Conservation (phyloP, 1,140 invertebrate species). For the Macrobrachium rosenbergii region DNA sequence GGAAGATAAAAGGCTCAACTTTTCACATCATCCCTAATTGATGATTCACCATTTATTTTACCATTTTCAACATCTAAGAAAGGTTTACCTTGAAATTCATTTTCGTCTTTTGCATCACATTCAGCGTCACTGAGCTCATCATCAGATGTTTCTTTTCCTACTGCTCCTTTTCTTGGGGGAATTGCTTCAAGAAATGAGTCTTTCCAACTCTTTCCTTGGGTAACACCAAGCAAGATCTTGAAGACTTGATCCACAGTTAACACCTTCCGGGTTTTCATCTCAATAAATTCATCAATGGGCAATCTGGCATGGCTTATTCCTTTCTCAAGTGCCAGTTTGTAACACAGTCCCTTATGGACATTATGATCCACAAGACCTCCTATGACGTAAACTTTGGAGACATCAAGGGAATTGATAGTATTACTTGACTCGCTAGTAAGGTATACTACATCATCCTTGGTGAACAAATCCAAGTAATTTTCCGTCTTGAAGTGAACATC, state of each 20-base stretch:
- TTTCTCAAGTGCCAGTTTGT: slow-evolving; percentile 83
- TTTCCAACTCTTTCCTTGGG: slow-evolving; percentile 86
- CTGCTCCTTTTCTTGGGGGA: slow-evolving; percentile 82
- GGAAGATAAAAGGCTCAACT: too few relatives aligned
- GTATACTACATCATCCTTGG: slow-evolving; percentile 87
- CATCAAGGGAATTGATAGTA: slow-evolving; percentile 82
- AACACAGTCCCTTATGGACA: slow-evolving; percentile 91
- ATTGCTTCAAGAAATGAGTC: slow-evolving; percentile 86
- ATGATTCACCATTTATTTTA: too few relatives aligned
- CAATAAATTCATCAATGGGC: slow-evolving; percentile 90
- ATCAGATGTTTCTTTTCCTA: slow-evolving; percentile 67
- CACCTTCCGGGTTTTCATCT: slow-evolving; percentile 94
- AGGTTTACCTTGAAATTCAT: too few relatives aligned
- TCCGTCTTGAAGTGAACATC: slow-evolving; percentile 84
- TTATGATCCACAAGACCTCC: slow-evolving; percentile 98
- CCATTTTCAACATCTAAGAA: too few relatives aligned
- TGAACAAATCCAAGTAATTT: slow-evolving; percentile 79
- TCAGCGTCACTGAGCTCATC: too few relatives aligned
- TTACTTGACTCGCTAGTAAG: slow-evolving; percentile 95
- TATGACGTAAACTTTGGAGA: slow-evolving; percentile 90
- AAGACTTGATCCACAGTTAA: slow-evolving; percentile 98
- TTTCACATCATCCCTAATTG: too few relatives aligned
- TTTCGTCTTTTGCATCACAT: too few relatives aligned
- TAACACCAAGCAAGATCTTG: slow-evolving; percentile 86
- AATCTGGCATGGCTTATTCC: slow-evolving; percentile 87